Evolutionary conservation across 2,113 vertebrate genomes (phyloP).

Genomic region (Bothrops jararaca): DNA sequence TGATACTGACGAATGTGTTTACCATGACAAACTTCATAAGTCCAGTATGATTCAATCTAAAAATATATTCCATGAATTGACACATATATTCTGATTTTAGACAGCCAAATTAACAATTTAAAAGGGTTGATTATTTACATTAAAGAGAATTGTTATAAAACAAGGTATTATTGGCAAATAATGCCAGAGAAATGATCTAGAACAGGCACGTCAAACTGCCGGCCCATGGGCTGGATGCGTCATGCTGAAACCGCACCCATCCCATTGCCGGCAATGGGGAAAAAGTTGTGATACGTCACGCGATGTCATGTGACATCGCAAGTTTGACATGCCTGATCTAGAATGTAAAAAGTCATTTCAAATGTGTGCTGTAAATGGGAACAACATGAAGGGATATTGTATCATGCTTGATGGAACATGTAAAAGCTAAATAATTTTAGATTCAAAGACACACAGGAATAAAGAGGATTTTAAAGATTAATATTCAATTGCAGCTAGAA

Average conservation of each 20-base stretch:
- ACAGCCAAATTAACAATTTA: not conserved
- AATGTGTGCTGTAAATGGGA: not conserved
- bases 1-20: constrained; percentile 96
- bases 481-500: not conserved
- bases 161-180: not conserved
- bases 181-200: not conserved
- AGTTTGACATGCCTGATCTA: not conserved
- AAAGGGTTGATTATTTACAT: not conserved
- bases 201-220: not conserved
- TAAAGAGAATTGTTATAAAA: not conserved
- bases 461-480: not conserved
- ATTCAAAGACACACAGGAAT: not conserved
- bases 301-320: too few relatives aligned
- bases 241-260: too few relatives aligned
- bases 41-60: constrained; percentile 99
- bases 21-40: constrained; percentile 95
- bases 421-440: not conserved
- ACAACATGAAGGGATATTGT: not conserved
- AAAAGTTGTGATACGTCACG: too few relatives aligned
- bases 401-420: not conserved
- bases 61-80: constrained; percentile 27
- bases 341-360: not conserved
- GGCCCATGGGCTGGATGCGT: too few relatives aligned
- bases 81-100: not conserved
- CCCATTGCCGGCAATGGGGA: too few relatives aligned